Evolutionary conservation across 1,140 invertebrate species (phyloP).

Genomic region (Drosophila micromelanica): DNA sequence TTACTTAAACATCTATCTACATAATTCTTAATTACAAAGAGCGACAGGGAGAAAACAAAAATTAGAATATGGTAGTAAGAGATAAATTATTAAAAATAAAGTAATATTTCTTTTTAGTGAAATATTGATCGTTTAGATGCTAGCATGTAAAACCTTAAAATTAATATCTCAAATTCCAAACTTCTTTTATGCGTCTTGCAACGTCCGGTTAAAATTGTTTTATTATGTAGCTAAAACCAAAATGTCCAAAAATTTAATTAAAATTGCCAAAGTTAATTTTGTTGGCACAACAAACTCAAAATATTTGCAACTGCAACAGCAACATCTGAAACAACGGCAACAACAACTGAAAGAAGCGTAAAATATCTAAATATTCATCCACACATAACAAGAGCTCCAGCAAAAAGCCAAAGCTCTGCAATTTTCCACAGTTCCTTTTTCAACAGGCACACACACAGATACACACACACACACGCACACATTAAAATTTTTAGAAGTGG

Average conservation of each 20-base stretch:
- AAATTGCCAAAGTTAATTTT: constrained; percentile 78
- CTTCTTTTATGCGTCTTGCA: constrained; percentile 20
- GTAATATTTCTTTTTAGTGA: no score
- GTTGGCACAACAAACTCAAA: constrained; percentile 29
- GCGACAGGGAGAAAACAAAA: no score
- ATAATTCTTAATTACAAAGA: neutral
- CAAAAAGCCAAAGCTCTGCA: constrained; percentile 44
- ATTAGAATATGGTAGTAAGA: no score
- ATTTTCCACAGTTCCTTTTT: constrained; percentile 32
- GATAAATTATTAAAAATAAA: no score
- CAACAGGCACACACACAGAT: neutral
- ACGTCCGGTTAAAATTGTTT: constrained; percentile 45
- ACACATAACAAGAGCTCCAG: constrained; percentile 34
- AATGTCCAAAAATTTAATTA: constrained; percentile 76
- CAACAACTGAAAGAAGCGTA: constrained; percentile 47
- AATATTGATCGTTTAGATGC: neutral
- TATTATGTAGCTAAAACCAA: constrained; percentile 57
- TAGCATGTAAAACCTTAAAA: constrained; percentile 3
- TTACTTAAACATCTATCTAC: constrained; percentile 11
- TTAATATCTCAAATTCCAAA: constrained; percentile 30
- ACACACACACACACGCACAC: neutral
- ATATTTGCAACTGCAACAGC: constrained; percentile 24
- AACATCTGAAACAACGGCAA: constrained; percentile 21
- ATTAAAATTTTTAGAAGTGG: neutral
- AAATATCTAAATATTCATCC: constrained; percentile 64